Evolutionary conservation across 2,797 vertebrate genomes (phyloP).

Genomic region (Dipus sagitta): DNA sequence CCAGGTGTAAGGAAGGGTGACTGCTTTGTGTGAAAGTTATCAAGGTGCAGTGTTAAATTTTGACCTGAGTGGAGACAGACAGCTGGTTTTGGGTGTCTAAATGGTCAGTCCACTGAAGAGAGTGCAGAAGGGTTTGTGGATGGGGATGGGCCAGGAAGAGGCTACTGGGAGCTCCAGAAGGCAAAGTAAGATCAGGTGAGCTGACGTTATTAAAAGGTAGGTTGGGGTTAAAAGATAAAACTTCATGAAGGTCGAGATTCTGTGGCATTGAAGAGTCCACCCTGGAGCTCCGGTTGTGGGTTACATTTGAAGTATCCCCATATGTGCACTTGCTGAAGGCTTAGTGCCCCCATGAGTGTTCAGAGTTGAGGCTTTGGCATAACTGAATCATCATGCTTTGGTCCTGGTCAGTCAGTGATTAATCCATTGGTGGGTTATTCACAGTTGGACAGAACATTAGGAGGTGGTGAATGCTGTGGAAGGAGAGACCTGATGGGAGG

Average conservation of each 20-base stretch:
- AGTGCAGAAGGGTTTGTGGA: background rate
- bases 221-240: background rate
- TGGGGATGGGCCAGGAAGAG: accelerated
- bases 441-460: background rate
- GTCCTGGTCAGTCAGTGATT: no score
- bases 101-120: accelerated
- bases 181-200: background rate
- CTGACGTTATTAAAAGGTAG: background rate
- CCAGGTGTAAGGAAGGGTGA: accelerated
- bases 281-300: no score
- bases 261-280: background rate
- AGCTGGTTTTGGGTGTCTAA: background rate
- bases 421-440: background rate
- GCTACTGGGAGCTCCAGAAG: background rate
- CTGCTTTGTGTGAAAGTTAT: background rate
- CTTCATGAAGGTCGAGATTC: background rate
- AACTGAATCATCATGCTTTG: no score
- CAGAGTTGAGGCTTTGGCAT: background rate
- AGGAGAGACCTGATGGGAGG: background rate
- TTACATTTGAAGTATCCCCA: background rate
- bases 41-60: accelerated
- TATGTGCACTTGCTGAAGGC: background rate
- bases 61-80: background rate
- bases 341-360: background rate
- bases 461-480: background rate